Conservation (phyloP, 2,888 invertebrate genomes). For the Cheilosia soror region DNA sequence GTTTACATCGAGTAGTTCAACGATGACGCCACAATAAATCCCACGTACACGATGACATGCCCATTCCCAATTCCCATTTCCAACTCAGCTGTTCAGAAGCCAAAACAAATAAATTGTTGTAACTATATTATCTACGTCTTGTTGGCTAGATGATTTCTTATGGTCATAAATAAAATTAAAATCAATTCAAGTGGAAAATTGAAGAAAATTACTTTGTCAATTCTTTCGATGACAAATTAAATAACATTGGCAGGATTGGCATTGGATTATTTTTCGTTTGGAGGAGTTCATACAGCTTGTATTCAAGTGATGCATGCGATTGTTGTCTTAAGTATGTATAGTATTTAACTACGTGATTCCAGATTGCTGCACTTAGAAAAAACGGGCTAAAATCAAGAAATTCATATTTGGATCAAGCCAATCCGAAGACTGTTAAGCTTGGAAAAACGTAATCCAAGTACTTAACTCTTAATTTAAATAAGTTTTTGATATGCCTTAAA, state of each 20-base stretch:
- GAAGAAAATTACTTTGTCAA: constrained; percentile 40
- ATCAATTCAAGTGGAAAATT: constrained; percentile 8
- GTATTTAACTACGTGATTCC: too few species aligned
- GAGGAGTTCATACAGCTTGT: not conserved
- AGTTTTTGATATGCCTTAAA: too few species aligned
- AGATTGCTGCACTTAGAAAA: too few species aligned
- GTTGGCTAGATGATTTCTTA: not conserved
- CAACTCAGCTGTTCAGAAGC: constrained; percentile 2
- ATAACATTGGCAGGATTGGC: constrained; percentile 10
- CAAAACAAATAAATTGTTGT: constrained; percentile 32
- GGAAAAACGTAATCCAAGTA: too few species aligned
- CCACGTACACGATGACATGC: not conserved
- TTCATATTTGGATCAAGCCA: too few species aligned
- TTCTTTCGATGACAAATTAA: constrained; percentile 28
- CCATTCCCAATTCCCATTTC: not conserved
- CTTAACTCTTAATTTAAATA: too few species aligned
- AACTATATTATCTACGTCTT: not conserved
- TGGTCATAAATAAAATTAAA: constrained; percentile 46
- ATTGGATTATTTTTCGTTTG: not conserved
- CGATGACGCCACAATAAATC: not conserved
- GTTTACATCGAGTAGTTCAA: not conserved
- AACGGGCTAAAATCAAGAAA: too few species aligned
- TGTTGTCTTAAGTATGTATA: not conserved
- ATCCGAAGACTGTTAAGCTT: too few species aligned
- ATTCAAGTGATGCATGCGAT: constrained; percentile 9